Percentiles rank a stretch among this genome's conserved stretches.
Conservation (phyloP, 2,888 invertebrate species). For the Globia sparganii region DNA sequence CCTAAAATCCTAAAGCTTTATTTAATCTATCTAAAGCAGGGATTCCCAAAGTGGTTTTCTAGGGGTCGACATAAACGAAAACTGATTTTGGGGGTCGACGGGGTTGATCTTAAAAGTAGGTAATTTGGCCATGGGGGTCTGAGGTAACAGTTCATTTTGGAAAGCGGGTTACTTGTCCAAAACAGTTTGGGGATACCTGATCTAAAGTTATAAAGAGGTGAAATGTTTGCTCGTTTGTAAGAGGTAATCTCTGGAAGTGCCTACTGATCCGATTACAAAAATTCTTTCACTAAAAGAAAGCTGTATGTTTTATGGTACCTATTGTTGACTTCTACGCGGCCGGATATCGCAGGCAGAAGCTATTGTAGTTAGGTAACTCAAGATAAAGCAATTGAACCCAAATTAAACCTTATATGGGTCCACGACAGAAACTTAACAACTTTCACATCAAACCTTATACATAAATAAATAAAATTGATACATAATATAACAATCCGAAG, state of each 20-base stretch:
- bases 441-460: too few relatives aligned
- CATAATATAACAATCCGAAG: background rate
- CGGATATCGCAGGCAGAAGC: background rate
- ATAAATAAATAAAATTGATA: background rate
- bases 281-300: background rate
- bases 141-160: too few relatives aligned
- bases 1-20: too few relatives aligned
- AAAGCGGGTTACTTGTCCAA: too few relatives aligned
- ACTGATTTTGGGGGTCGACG: too few relatives aligned
- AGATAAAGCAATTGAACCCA: background rate
- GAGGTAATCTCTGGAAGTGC: background rate
- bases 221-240: background rate
- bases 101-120: too few relatives aligned
- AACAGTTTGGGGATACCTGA: too few relatives aligned
- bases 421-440: background rate
- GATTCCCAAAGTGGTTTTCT: too few relatives aligned
- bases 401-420: background rate
- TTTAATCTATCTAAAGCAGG: too few relatives aligned
- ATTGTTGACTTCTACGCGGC: background rate
- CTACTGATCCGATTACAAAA: background rate
- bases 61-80: too few relatives aligned
- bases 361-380: background rate
- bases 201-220: background rate
- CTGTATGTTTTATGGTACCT: background rate
- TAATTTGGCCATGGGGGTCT: too few relatives aligned